These are phyloP conservation scores for Perodicticus potto DNA, from an alignment of 2,797 vertebrate species.

Conservation along the genomic window DNA sequence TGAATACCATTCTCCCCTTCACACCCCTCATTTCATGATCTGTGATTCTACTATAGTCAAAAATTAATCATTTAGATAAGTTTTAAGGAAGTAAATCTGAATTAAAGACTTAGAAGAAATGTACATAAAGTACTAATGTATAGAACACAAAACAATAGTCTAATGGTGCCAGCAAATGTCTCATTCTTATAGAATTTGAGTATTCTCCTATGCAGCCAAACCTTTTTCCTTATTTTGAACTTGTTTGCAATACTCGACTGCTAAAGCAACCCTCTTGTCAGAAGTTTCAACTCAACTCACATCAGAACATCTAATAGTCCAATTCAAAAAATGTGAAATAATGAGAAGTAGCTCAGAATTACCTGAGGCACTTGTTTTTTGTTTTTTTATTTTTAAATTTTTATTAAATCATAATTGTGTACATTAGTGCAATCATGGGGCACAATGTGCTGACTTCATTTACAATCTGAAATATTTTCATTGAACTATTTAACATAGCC, in stretches of 20 bases:
- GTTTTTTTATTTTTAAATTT: too few species aligned
- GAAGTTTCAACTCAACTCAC: conserved; percentile 38
- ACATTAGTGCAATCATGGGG: too few species aligned
- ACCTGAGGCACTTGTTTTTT: neutral
- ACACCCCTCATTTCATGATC: neutral
- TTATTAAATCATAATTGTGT: too few species aligned
- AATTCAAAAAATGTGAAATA: conserved; percentile 22
- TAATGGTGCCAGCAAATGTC: conserved; percentile 16
- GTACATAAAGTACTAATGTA: neutral
- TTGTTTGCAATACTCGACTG: neutral
- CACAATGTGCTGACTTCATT: too few species aligned
- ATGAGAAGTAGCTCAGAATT: neutral
- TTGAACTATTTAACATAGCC: too few species aligned
- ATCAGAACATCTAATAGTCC: neutral
- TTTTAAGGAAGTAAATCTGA: neutral
- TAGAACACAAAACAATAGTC: neutral
- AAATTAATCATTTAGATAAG: neutral
- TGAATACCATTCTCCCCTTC: neutral
- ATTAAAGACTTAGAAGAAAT: conserved; percentile 29
- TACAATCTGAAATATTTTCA: too few species aligned
- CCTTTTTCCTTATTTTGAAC: neutral
- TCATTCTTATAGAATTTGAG: conserved; percentile 30
- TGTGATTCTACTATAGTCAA: neutral
- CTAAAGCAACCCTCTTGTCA: conserved; percentile 5
- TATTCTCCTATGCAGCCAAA: conserved; percentile 9